Evolutionary conservation across 2,888 invertebrate genomes (phyloP).

Genomic region (Drosophila percnosoma): DNA sequence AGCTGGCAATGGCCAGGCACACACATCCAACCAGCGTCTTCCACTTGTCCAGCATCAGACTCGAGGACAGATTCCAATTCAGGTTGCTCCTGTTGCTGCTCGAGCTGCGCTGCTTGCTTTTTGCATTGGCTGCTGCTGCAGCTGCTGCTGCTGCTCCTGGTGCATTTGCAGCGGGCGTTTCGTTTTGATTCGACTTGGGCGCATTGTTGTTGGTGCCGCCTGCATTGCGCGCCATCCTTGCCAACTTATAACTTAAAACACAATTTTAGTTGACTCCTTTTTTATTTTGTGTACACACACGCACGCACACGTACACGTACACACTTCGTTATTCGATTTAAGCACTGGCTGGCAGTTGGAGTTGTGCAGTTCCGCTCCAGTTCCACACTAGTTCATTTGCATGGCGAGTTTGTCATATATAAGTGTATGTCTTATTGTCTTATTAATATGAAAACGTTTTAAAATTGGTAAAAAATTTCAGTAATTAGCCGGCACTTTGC

Average conservation of each 20-base stretch:
- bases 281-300: slow-evolving; percentile 3
- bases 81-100: slow-evolving; percentile 26
- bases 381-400: slow-evolving; percentile 3
- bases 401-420: background rate
- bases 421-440: background rate
- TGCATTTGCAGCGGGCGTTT: slow-evolving; percentile 28
- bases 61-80: slow-evolving; percentile 59
- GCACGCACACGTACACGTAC: slow-evolving; percentile 3
- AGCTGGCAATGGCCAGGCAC: slow-evolving; percentile 89
- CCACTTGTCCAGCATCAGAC: slow-evolving; percentile 85
- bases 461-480: background rate
- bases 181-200: slow-evolving; percentile 29
- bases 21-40: slow-evolving; percentile 87
- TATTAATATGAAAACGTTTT: background rate
- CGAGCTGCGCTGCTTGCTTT: slow-evolving; percentile 38
- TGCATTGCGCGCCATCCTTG: slow-evolving; percentile 53
- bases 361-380: slow-evolving; percentile 12
- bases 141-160: slow-evolving; percentile 29
- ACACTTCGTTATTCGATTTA: background rate
- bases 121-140: slow-evolving; percentile 43
- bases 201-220: slow-evolving; percentile 42
- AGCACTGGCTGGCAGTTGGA: slow-evolving; percentile 1
- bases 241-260: background rate
- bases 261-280: background rate
- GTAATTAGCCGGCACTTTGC: background rate